These are phyloP conservation scores for Machimus rusticus DNA, from an alignment of 2,888 invertebrate species.

Conservation along the genomic window DNA sequence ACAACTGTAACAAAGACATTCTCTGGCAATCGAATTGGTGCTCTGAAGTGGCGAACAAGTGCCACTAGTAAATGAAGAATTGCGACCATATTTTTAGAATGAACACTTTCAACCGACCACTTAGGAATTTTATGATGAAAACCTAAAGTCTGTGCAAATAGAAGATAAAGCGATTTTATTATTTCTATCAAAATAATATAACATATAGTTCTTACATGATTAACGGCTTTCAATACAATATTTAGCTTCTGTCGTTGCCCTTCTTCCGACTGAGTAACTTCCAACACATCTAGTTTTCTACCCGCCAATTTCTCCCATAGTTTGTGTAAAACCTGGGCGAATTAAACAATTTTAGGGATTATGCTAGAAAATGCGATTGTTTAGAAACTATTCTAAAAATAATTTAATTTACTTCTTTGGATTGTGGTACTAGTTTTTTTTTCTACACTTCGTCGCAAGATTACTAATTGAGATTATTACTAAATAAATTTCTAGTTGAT, in stretches of 20 bases:
- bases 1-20: conserved; percentile 93
- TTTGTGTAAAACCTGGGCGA: conserved; percentile 72
- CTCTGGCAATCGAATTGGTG: conserved; percentile 95
- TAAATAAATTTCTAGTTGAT: not conserved
- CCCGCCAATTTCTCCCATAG: conserved; percentile 84
- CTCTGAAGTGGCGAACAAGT: conserved; percentile 90
- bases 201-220: conserved; percentile 68
- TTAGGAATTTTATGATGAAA: conserved; percentile 81
- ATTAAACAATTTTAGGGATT: not conserved
- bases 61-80: conserved; percentile 94
- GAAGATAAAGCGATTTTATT: conserved; percentile 10
- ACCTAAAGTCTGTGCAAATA: conserved; percentile 68
- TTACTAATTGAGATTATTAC: not conserved
- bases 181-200: not conserved
- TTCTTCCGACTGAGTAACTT: conserved; percentile 98
- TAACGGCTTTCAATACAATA: conserved; percentile 87
- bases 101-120: conserved; percentile 97
- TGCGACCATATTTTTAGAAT: conserved; percentile 95
- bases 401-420: too few relatives aligned
- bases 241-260: conserved; percentile 94
- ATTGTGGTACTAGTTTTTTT: too few relatives aligned
- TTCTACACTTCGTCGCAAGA: not conserved
- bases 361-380: too few relatives aligned
- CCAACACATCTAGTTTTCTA: conserved; percentile 92
- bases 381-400: too few relatives aligned